phyloP scores from a whole-genome alignment of 2,888 invertebrate species.

The Philaethria dido region DNA sequence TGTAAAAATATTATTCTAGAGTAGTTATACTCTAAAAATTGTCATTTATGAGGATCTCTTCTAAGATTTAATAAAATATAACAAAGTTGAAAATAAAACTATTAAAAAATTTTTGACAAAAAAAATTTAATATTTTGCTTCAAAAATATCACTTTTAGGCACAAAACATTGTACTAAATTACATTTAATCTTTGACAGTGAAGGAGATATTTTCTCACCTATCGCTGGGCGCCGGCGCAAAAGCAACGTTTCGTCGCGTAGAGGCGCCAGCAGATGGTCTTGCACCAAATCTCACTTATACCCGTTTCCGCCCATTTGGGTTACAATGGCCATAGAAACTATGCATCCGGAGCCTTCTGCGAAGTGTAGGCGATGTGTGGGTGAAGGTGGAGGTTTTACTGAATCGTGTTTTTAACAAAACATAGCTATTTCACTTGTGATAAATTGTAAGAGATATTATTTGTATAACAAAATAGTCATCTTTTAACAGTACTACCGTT shows the following conservation, averaged over 20 bases:
- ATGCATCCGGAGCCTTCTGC: constrained; percentile 62
- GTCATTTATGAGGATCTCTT: too few relatives aligned
- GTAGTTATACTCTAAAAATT: too few relatives aligned
- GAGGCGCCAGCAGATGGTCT: constrained; percentile 71
- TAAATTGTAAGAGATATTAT: constrained; percentile 43
- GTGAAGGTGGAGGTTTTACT: constrained; percentile 54
- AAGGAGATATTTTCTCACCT: constrained; percentile 77
- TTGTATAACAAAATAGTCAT: constrained; percentile 28
- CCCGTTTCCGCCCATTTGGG: constrained; percentile 74
- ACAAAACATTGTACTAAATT: constrained; percentile 14
- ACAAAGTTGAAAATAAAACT: background rate
- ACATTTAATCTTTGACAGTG: constrained; percentile 46
- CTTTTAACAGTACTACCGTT: constrained; percentile 9
- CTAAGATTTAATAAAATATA: too few relatives aligned
- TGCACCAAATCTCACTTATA: constrained; percentile 50
- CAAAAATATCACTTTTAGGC: constrained; percentile 34
- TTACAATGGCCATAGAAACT: constrained; percentile 70
- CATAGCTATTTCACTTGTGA: constrained; percentile 51
- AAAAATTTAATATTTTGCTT: background rate
- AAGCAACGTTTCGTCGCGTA: constrained; percentile 50
- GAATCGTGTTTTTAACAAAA: constrained; percentile 70
- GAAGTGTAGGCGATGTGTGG: constrained; percentile 76
- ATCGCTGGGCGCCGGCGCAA: constrained; percentile 64
- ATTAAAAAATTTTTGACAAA: background rate
- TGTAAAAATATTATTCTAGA: too few relatives aligned